Percentiles rank a stretch among this genome's conserved stretches.
phyloP scores from a whole-genome alignment of 1,140 invertebrate genomes.

The Drosophila quadrilineata region DNA sequence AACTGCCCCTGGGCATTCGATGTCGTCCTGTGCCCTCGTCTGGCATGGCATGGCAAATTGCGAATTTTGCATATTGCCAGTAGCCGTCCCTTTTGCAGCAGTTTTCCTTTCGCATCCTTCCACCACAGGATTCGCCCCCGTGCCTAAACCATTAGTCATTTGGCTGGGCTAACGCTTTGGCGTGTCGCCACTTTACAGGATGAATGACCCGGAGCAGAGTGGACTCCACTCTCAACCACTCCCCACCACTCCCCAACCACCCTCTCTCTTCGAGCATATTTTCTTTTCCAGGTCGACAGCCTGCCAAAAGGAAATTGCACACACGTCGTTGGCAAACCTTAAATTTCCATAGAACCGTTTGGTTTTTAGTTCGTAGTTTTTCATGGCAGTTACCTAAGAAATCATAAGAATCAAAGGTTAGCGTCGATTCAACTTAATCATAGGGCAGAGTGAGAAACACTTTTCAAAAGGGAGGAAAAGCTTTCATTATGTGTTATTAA shows the following conservation, averaged over 20 bases:
- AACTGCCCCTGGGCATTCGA: slow-evolving; percentile 20
- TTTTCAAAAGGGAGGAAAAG: too few species aligned
- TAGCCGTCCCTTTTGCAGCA: slow-evolving; percentile 31
- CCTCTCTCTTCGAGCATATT: too few species aligned
- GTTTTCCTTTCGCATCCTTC: slow-evolving; percentile 17
- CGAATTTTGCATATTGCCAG: slow-evolving; percentile 75
- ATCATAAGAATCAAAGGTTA: slow-evolving; percentile 9
- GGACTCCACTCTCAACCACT: neutral
- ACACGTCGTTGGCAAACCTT: slow-evolving; percentile 51
- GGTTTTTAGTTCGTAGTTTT: slow-evolving; percentile 2
- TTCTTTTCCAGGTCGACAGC: slow-evolving; percentile 6
- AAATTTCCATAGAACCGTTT: slow-evolving; percentile 12
- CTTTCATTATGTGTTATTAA: too few species aligned
- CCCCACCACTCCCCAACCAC: too few species aligned
- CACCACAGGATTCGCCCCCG: neutral
- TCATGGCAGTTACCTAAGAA: slow-evolving; percentile 2
- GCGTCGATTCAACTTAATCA: neutral
- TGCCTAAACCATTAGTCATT: slow-evolving; percentile 66
- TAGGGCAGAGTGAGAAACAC: neutral
- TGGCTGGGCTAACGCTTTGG: slow-evolving; percentile 58
- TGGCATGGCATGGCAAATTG: slow-evolving; percentile 76
- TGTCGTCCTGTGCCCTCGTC: slow-evolving; percentile 20
- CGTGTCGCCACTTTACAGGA: slow-evolving; percentile 77
- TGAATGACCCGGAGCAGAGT: slow-evolving; percentile 69
- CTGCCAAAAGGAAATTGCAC: slow-evolving; percentile 67